Evolutionary conservation across 2,888 invertebrate genomes (phyloP), one percentile per base, ranked within the genome.

Genomic region (Nymphalis urticae): DNA sequence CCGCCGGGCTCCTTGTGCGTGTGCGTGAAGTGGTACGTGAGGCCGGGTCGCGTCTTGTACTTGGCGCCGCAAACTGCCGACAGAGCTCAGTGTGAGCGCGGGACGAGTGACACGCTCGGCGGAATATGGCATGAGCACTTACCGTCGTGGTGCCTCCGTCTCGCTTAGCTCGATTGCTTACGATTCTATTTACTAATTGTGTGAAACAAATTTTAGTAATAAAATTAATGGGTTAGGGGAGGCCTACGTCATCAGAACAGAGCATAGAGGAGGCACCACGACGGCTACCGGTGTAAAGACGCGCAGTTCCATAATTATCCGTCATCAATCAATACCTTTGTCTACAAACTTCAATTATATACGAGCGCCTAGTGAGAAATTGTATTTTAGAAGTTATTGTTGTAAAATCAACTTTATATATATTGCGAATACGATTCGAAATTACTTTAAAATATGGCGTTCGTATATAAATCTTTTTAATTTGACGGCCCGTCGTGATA

Each of bases 11-110:
- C 94, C 89, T 94, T 94, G 94, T 97, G 97, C 84, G 97, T 97
- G 94, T 98, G 98, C 84, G 96, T 96, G 94, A 97, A 97, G 95
- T 98, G 98, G 94, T 98, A 98, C 81, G 97, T 97, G 85, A 98
- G 95, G 78, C 98, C 98, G 77, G 98, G 98, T 79, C 98, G 95
- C 76, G 98, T 98, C 95, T 98, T 98, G 96, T 98, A 98, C 85
- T 98, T 96, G 83, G 97, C 97, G 88, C 97, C 97, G 95, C 98
- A 98, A 87, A 97, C 97, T 97, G 54, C 59, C 50, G 32, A 51
- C 21, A 51, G 9, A 48, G 16, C 8, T 42, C 17, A 64, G 13
- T 58, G 21, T 53, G 21, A 6, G 13, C 53, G 24, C 16, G 21
- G 6, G 21, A 5, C 27, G 24, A 5, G 42, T 13, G 42, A 1